Evolutionary conservation across 1,140 invertebrate genomes (phyloP).

Genomic region (Drosophila azteca): DNA sequence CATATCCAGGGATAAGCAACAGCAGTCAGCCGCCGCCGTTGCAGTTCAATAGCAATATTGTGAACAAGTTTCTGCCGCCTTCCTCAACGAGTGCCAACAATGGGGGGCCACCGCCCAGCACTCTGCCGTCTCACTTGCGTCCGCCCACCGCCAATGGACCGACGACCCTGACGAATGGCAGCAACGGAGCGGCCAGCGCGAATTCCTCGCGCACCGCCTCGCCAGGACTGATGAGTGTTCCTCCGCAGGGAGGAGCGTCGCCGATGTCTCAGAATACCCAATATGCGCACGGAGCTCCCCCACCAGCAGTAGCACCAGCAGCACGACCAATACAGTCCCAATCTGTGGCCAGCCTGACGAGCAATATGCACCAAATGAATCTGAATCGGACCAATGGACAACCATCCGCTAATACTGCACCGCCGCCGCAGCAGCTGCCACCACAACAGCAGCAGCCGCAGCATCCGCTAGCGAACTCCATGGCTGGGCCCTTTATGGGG

Average conservation of each 20-base stretch:
- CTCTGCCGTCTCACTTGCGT: constrained; percentile 61
- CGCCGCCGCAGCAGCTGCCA: not conserved
- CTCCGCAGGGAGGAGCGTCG: not conserved
- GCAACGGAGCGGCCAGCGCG: constrained; percentile 58
- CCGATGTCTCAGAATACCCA: not conserved
- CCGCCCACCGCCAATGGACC: constrained; percentile 60
- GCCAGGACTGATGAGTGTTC: constrained; percentile 37
- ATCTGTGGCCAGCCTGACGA: constrained; percentile 41
- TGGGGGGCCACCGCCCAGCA: constrained; percentile 30
- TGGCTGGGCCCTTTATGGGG: constrained; percentile 34
- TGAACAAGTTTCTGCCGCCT: constrained; percentile 71
- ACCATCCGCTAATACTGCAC: not conserved
- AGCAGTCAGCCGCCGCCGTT: constrained; percentile 18
- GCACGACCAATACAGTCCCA: constrained; percentile 4
- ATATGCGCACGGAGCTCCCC: constrained; percentile 1
- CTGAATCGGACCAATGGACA: constrained; percentile 47
- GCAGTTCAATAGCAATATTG: constrained; percentile 53
- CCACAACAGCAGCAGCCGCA: constrained; percentile 4
- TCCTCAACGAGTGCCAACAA: constrained; percentile 25
- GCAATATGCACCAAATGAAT: constrained; percentile 66
- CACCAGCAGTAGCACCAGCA: not conserved
- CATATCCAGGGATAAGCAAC: constrained; percentile 9
- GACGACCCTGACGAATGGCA: constrained; percentile 40
- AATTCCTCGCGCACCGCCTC: constrained; percentile 77
- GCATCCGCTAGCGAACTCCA: constrained; percentile 34